Conservation (phyloP, 2,113 vertebrate genomes). For the Chinchilla lanigera region DNA sequence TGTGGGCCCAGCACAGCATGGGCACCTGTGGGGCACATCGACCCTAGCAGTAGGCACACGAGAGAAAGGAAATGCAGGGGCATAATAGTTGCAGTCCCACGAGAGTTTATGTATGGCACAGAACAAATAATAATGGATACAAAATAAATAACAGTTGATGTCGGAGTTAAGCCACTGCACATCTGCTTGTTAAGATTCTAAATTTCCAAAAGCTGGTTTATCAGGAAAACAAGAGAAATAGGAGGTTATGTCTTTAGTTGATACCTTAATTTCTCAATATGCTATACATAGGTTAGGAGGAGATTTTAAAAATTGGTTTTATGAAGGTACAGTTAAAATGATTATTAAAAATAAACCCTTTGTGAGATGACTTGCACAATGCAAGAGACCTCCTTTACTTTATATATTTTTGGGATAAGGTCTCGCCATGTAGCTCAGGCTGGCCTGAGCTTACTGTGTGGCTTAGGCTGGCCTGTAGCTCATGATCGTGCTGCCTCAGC, state of each 20-base stretch:
- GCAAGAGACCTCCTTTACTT: background rate
- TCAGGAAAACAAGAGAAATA: background rate
- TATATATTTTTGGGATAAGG: background rate
- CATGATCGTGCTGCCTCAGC: background rate
- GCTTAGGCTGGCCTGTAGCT: background rate
- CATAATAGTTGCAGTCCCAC: background rate
- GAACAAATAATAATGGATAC: background rate
- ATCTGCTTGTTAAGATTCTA: background rate
- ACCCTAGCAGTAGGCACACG: background rate
- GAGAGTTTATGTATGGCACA: background rate
- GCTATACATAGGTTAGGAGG: background rate
- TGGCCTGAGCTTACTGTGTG: background rate
- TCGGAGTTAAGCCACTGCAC: background rate
- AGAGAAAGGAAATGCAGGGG: background rate
- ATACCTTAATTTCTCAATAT: background rate
- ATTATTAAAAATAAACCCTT: background rate
- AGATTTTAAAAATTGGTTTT: background rate
- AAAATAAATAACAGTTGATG: background rate
- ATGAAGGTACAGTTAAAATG: background rate
- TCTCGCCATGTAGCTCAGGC: background rate
- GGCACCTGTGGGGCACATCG: accelerated
- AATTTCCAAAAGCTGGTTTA: background rate
- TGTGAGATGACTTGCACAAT: background rate
- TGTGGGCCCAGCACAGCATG: too few relatives aligned
- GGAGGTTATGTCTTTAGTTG: background rate